Conservation (phyloP, 2,797 vertebrate species). For the Sitta carolinensis region DNA sequence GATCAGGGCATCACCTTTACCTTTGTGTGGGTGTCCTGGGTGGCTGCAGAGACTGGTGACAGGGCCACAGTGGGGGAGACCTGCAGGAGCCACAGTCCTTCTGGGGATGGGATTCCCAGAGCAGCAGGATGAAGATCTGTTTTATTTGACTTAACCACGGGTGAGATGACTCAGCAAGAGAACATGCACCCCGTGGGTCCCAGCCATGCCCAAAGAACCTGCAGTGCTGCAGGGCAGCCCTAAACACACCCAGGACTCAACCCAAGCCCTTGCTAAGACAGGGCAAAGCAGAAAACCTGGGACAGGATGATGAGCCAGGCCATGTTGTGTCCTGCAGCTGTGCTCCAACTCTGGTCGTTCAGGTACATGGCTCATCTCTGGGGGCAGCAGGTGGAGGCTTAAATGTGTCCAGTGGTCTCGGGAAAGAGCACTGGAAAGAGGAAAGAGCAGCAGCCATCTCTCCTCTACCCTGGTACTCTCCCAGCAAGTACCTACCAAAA, state of each 20-base stretch:
- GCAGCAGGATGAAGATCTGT: neutral
- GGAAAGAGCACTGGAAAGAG: neutral
- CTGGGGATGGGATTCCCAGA: neutral
- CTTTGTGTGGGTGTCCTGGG: neutral
- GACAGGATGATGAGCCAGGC: neutral
- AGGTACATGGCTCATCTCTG: neutral
- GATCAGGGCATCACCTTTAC: neutral
- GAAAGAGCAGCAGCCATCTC: neutral
- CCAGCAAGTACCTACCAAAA: neutral
- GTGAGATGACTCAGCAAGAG: neutral
- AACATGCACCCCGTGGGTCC: neutral
- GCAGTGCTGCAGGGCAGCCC: neutral
- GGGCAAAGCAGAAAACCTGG: neutral
- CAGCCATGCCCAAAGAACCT: neutral
- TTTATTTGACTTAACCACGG: neutral
- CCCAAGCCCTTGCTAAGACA: neutral
- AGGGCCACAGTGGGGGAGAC: neutral
- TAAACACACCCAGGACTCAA: neutral
- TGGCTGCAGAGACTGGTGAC: neutral
- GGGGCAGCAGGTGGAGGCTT: neutral
- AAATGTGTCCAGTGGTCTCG: neutral
- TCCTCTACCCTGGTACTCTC: neutral
- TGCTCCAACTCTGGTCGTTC: neutral
- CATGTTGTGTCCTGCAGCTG: neutral
- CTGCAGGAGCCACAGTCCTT: neutral